Base-by-base conservation (phyloP, 2,113 vertebrate genomes). In the Motacilla tschutschensis region DNA sequence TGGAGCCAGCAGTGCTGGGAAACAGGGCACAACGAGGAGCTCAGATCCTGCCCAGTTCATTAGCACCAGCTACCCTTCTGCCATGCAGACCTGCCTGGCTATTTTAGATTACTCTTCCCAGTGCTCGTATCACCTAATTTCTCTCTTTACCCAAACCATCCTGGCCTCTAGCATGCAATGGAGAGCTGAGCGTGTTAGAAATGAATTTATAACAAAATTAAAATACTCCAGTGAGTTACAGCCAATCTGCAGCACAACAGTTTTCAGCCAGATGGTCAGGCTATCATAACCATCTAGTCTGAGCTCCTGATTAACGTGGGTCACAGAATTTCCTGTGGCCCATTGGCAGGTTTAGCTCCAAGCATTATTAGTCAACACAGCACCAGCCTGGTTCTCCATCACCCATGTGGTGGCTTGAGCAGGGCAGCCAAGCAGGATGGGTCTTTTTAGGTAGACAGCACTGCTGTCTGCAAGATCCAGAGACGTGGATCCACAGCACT, bases 331-430 rank as follows among this genome's bases (percentile, higher is more conserved):
- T 63, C 80, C 83, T 44, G 38, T 33, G 38, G 78, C 15, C 10
- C 0, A 3, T 4, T 66, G 87, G 59, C 9, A 65, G 40, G 40
- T 70, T 69, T 59, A 73, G 28, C 59, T 83, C 66, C 19, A 43
- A 88, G 60, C 51, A 36, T 58, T 35, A 9, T 75, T 7, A 58
- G 58, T 24, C 43, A 50, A 26, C 59, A 46, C 29, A 80, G 55
- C 55, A 12, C 22, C 3, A 36, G 65, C 0, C 0, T 35, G 60
- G 20, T 6, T 79, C 63, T 55, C 59, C 17, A 5, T 59, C 80
- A 75, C 38, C 38, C 31, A 6, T 14, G 4, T 0, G 17, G 16
- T 33, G 44, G 25, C 31, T 35, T 31, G 38, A 59, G 63, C 55
- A 65, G 24, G 4, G 17, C 57, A 50, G 40, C 14, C 13, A 40